Conservation (phyloP, 1,140 invertebrate species). For the Nymphalis io region DNA sequence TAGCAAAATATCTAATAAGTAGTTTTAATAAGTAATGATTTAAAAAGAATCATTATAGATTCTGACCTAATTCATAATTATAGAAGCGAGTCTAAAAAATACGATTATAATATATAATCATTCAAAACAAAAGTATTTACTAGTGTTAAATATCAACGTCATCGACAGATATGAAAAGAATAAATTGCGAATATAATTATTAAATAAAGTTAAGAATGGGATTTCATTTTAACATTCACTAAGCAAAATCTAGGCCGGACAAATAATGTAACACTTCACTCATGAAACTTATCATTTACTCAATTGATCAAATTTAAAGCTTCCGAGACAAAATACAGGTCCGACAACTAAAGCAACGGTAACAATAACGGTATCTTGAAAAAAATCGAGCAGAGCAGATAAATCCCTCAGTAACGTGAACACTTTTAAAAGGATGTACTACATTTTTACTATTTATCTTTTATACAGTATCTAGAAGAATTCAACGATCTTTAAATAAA, state of each 20-base stretch:
- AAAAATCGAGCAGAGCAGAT: constrained; percentile 69
- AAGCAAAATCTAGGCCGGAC: constrained; percentile 43
- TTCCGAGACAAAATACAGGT: constrained; percentile 71
- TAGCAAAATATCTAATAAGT: too few species aligned
- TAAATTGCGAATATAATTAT: too few species aligned
- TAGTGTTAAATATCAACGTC: too few species aligned
- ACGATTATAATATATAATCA: too few species aligned
- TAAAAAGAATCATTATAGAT: too few species aligned
- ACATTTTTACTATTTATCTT: constrained; percentile 3
- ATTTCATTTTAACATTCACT: not conserved
- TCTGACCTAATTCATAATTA: too few species aligned
- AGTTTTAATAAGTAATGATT: too few species aligned
- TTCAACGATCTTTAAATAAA: not conserved
- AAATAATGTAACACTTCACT: constrained; percentile 35
- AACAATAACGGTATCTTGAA: constrained; percentile 72
- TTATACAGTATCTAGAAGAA: not conserved
- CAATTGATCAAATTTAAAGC: constrained; percentile 68
- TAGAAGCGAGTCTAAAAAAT: too few species aligned
- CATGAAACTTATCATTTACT: constrained; percentile 49
- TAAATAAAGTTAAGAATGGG: too few species aligned
- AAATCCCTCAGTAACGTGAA: constrained; percentile 51
- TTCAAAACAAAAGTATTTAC: too few species aligned
- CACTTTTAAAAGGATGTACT: constrained; percentile 23
- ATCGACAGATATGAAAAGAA: too few species aligned
- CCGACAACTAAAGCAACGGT: constrained; percentile 74